These are phyloP conservation scores for Leuctra nigra DNA, from an alignment of 2,888 invertebrate genomes.

Conservation along the genomic window DNA sequence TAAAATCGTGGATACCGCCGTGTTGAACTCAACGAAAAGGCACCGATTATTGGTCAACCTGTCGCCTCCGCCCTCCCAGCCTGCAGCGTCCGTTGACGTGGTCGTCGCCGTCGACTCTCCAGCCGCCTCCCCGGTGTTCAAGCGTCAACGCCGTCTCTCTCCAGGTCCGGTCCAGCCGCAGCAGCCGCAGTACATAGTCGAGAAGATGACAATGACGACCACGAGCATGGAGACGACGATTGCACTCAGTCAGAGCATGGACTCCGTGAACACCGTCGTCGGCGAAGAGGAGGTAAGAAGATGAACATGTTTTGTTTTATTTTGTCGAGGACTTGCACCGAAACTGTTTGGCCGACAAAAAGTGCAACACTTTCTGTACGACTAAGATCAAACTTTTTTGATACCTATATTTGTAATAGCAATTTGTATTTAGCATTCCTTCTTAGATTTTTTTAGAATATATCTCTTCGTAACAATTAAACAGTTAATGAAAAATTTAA, in stretches of 20 bases:
- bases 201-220: constrained; percentile 15
- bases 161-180: constrained; percentile 37
- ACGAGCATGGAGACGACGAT: constrained; percentile 56
- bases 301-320: constrained; percentile 27
- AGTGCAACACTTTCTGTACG: too few species aligned
- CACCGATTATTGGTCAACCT: constrained; percentile 20
- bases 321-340: not conserved
- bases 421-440: too few species aligned
- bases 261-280: constrained; percentile 91
- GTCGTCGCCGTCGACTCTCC: constrained; percentile 10
- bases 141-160: constrained; percentile 29
- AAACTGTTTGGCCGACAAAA: too few species aligned
- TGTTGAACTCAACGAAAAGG: constrained; percentile 18
- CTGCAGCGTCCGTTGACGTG: constrained; percentile 30
- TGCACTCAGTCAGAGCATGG: constrained; percentile 94
- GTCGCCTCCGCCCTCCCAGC: constrained; percentile 33
- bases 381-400: too few species aligned
- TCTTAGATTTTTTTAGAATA: too few species aligned
- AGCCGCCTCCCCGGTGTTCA: constrained; percentile 22
- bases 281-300: constrained; percentile 97
- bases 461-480: too few species aligned
- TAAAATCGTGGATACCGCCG: constrained; percentile 23
- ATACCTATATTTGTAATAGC: too few species aligned
- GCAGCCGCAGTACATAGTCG: constrained; percentile 31
- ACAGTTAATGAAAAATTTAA: too few species aligned